Conservation (phyloP, 2,888 invertebrate species). For the Hemaris fuciformis region DNA sequence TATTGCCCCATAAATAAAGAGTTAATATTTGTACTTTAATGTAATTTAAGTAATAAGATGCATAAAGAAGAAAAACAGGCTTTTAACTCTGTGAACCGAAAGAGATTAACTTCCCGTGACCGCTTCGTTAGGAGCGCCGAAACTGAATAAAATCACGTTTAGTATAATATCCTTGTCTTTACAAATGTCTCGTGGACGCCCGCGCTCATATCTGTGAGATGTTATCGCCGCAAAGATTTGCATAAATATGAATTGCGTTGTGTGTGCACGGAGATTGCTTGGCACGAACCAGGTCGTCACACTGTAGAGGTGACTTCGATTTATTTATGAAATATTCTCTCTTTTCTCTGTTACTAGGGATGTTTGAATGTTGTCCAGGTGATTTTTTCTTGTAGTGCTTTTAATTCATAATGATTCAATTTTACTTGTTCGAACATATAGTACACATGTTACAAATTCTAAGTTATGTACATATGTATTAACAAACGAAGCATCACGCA, state of each 20-base stretch:
- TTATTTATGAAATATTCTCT: neutral
- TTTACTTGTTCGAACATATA: no score
- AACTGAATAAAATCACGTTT: neutral
- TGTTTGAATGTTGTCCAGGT: no score
- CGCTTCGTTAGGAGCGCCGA: neutral
- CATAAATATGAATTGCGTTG: slow-evolving; percentile 1
- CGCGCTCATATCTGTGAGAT: neutral
- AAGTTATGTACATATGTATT: no score
- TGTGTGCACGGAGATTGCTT: neutral
- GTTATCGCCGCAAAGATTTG: slow-evolving; percentile 2
- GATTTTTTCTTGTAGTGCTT: no score
- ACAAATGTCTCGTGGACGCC: neutral
- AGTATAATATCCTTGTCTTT: neutral
- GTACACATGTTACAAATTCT: no score
- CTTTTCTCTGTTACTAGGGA: neutral
- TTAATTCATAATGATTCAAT: no score
- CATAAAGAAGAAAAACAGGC: no score
- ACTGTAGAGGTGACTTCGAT: neutral
- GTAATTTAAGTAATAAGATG: no score
- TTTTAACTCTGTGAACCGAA: neutral
- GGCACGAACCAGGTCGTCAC: neutral
- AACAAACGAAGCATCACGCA: no score
- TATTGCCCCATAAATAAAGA: no score
- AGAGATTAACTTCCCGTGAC: neutral
- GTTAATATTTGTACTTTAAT: no score